Evolutionary conservation across 1,140 invertebrate genomes (phyloP), one percentile per base, ranked within the genome.

Genomic region (Trichonephila clavata): DNA sequence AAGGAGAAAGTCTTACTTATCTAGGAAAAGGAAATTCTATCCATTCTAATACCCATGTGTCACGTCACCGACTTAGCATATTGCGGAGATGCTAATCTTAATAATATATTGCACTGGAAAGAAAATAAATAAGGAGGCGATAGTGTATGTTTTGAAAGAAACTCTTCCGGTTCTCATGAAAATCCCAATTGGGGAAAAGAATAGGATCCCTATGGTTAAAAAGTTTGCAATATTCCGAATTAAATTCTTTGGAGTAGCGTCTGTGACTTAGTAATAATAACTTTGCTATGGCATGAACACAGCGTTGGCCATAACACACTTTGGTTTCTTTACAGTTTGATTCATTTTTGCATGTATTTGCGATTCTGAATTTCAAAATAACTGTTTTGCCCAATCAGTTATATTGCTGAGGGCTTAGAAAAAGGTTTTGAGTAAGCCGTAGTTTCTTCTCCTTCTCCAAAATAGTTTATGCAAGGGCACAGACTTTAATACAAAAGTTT

Each of bases 1-100:
- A 91, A 59, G 68, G 24, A 60, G 77, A n/a, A 77, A 91, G 57
- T 68, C 50, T 92, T 92, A 84, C 80, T 91, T 91, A 91, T 57
- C 24, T 43, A 43, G 68, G 63, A 83, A 91, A 59, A 81, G 59
- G 39, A 60, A 63, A 61, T n/a, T 24, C 27, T 81, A 83, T 83
- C n/a, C 90, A 81, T 83, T 83, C 80, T 81, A 24, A 91, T 83
- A 61, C 60, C 71, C 65, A 68, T 59, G 80, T 83, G 32, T 91
- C 77, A 83, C 77, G 77, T 83, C 77, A 91, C 90, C 61, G 57
- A 60, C 90, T 92, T 92, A 92, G 81, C 90, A 92, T 92, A 86
- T 71, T 86, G 39, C 24, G 39, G 60, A 61, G 68, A 90, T 86
- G 86, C 90, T 81, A 92, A 92, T 86, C 68, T 91, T 91, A 60